These are phyloP conservation scores for Hydractinia echinata DNA, from an alignment of 30 jellyfish, hydroid and myxozoan genomes.

Conservation along the genomic window DNA sequence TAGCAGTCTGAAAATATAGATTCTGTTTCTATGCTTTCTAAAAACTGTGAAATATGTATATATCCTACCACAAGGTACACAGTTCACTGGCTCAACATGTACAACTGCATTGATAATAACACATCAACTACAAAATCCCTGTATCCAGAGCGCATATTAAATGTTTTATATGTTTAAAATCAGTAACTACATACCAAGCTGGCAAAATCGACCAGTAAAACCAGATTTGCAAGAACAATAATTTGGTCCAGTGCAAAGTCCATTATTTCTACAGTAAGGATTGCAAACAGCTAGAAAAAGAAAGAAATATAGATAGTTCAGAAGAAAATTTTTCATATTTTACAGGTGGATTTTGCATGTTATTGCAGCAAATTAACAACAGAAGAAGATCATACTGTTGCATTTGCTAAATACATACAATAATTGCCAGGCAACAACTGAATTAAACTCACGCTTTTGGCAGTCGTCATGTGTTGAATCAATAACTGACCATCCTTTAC, in stretches of 20 bases:
- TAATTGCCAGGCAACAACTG: too few species aligned
- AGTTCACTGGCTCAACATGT: too few species aligned
- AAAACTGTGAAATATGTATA: too few species aligned
- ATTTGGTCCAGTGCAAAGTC: constrained; percentile 56
- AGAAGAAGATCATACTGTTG: not conserved
- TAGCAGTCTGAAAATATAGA: too few species aligned
- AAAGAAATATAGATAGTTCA: not conserved
- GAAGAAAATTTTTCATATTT: not conserved
- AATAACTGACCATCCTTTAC: constrained; percentile 69
- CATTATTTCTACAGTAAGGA: constrained; percentile 77
- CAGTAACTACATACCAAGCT: constrained; percentile 49
- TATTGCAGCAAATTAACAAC: not conserved
- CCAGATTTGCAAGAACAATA: constrained; percentile 52
- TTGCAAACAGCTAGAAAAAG: constrained; percentile 67
- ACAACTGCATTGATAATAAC: too few species aligned
- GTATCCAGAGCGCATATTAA: not conserved
- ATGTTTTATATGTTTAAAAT: not conserved
- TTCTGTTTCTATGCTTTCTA: too few species aligned
- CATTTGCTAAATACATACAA: not conserved
- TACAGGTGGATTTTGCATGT: not conserved
- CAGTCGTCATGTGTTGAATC: constrained; percentile 58
- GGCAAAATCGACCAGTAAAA: constrained; percentile 62
- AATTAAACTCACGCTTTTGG: constrained; percentile 58
- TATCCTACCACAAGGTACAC: too few species aligned
- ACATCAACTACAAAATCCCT: not conserved